Evolutionary conservation across 2,888 invertebrate genomes (phyloP), one percentile per base, ranked within the genome.

Genomic region (Mechanitis mazaeus): DNA sequence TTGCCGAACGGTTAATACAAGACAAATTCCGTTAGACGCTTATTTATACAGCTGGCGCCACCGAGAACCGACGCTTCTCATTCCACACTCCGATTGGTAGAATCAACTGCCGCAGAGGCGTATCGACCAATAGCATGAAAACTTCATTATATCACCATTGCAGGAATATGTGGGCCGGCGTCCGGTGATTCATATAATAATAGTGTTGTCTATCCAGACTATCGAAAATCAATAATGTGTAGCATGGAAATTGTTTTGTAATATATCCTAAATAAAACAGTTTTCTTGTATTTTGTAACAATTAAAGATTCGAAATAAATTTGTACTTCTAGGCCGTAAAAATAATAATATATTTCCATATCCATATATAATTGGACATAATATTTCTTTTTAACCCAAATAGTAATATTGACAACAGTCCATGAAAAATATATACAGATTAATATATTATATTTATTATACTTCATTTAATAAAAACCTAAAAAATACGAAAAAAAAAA

Each of bases 1-100:
- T 92, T 91, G 90, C 92, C 92, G 91, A 93, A 93, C 93, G 92
- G 91, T 91, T 90, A 87, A 87, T 91, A 87, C 72, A 72, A 71
- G 71, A 77, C 82, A 87, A 84, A 80, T 78, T 75, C 80, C 79
- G 81, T 82, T 84, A 76, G 78, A 74, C 80, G 76, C 72, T 79
- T 87, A 91, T 93, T 87, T 94, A 94, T 93, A 93, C 69, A 55
- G 56, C 67, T 72, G 71, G 78, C 81, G 81, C 80, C 81, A 82
- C 85, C 87, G 88, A 83, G 83, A 80, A 82, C 72, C 82, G 89
- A 91, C 91, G 91, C 92, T 86, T 76, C 74, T 70, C 72, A 75
- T 75, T 59, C 75, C 67, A 68, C 59, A 33, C 64, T 75, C 65
- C 80, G 80, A 92, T 92, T 92, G 92, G 92, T 80, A 63, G 69